A percentile compares a stretch with the other conserved stretches of the same genome.
These are phyloP conservation scores for Alectura lathami DNA, from an alignment of 2,113 vertebrate genomes.

Conservation along the genomic window DNA sequence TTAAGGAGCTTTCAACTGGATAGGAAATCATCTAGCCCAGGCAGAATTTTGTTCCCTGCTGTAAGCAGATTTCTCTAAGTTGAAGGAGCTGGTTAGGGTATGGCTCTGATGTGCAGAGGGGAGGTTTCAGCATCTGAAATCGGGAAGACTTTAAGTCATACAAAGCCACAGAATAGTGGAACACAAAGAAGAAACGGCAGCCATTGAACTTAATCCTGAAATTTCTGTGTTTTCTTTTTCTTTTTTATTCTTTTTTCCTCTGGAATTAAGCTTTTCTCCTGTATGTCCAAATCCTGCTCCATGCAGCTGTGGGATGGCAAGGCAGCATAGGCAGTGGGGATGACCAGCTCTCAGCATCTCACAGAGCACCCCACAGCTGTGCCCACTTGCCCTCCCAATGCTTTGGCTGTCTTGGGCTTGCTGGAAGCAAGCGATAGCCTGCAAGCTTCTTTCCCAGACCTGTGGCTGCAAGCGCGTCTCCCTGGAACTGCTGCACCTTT, in stretches of 20 bases:
- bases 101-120: background rate
- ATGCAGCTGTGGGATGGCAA: background rate
- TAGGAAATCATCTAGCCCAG: background rate
- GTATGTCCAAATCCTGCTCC: background rate
- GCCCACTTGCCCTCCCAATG: background rate
- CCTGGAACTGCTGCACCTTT: background rate
- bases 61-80: background rate
- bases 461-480: background rate
- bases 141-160: background rate
- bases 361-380: rapidly evolving
- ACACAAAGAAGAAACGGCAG: background rate
- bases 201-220: background rate
- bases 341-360: rapidly evolving
- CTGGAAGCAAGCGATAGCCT: background rate
- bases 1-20: constrained; percentile 25
- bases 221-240: background rate
- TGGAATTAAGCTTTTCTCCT: background rate
- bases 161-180: background rate
- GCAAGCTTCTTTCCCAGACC: rapidly evolving
- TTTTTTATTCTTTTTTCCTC: background rate
- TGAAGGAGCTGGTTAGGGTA: background rate
- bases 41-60: constrained; percentile 9
- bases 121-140: background rate
- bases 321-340: background rate
- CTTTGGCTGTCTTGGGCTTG: background rate